A percentile compares a stretch with the other conserved stretches of the same genome.
Conservation (phyloP, 2,113 vertebrate genomes). For the Gobiocypris rarus region DNA sequence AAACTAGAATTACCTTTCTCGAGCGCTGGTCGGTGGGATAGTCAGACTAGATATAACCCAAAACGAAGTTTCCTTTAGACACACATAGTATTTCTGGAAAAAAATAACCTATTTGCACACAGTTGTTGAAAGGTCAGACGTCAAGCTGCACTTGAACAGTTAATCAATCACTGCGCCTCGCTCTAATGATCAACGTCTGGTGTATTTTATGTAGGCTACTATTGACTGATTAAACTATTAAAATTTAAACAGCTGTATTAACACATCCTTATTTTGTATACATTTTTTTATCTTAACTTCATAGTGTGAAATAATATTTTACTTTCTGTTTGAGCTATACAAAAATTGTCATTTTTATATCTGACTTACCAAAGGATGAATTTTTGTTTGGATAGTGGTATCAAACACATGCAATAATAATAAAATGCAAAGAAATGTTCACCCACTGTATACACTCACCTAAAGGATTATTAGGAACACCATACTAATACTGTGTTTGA, state of each 20-base stretch:
- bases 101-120: background rate
- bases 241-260: background rate
- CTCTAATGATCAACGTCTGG: background rate
- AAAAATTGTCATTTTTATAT: background rate
- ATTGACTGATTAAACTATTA: background rate
- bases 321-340: background rate
- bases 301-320: too few species aligned
- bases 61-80: background rate
- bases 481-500: too few species aligned
- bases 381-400: background rate
- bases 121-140: background rate
- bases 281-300: too few species aligned
- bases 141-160: too few species aligned
- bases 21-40: background rate
- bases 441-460: background rate
- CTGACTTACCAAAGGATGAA: background rate
- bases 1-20: background rate
- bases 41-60: background rate
- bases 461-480: too few species aligned
- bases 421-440: background rate
- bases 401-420: background rate
- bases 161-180: too few species aligned
- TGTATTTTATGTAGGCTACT: too few species aligned
- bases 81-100: background rate
- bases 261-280: too few species aligned